Evolutionary conservation across 2,888 invertebrate species (phyloP), one percentile per base, ranked within the genome.

Genomic region (Lysandra bellargus): DNA sequence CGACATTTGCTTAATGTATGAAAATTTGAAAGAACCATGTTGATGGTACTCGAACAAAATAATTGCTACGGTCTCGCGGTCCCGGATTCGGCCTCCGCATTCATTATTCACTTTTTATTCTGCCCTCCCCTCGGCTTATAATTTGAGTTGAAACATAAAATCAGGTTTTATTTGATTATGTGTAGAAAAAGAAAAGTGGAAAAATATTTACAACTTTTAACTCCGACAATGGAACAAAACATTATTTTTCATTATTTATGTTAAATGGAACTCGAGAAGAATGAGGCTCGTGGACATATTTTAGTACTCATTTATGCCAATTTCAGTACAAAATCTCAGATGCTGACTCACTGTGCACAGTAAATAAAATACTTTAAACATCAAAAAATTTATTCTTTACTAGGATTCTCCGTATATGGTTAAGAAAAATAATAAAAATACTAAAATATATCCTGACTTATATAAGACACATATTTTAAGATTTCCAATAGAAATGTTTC

Each of bases 21-120:
- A 94, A 93, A 92, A 94, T 94, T 93, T 91, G 87, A 92, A 94
- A 94, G 93, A 94, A 92, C 92, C 91, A 90, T 91, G 94, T 92
- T 93, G 94, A 94, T 94, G 94, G 92, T 89, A 90, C 94, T 94
- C 93, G 89, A 94, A 94, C 93, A 92, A 93, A 93, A 94, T 94
- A 94, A 94, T 94, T 94, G 93, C 92, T 92, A 90, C 92, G 92
- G 92, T 92, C 91, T 91, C 92, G 90, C 90, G 91, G 91, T 90
- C 91, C 90, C 88, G 91, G 91, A 89, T 91, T 93, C 88, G 92
- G 91, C 90, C 92, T 90, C 90, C 89, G 90, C 93, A 92, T 93
- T 93, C 93, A 93, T 94, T 94, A 94, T 94, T 94, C 93, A 93
- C 93, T 92, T 94, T 93, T 93, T 93, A 92, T 93, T 94, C 91